A percentile compares a stretch with the other conserved stretches of the same genome.
These are phyloP conservation scores for Ischnus inquisitorius DNA, from an alignment of 2,888 invertebrate genomes.

Conservation along the genomic window DNA sequence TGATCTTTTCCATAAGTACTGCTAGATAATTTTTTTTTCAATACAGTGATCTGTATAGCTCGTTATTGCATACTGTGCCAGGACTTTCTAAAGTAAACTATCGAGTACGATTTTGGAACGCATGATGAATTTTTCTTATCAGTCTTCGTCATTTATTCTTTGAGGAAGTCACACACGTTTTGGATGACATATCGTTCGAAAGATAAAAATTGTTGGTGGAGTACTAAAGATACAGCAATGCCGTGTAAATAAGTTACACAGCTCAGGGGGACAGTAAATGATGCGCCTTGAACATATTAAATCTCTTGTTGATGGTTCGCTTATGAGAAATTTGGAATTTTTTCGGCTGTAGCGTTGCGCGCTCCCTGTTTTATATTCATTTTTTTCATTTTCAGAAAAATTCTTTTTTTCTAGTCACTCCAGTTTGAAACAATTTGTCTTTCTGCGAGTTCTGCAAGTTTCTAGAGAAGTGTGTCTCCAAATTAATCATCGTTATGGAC, in stretches of 20 bases:
- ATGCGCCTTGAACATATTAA: not conserved
- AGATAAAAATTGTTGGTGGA: not conserved
- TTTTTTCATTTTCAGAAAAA: too few relatives aligned
- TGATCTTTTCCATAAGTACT: not conserved
- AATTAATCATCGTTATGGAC: too few relatives aligned
- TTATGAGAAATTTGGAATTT: not conserved
- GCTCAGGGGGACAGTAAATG: not conserved
- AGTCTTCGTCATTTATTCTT: not conserved
- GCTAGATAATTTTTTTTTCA: too few relatives aligned
- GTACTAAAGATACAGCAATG: not conserved
- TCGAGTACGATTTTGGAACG: too few relatives aligned
- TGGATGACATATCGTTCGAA: not conserved
- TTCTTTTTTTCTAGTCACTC: too few relatives aligned
- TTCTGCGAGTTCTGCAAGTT: too few relatives aligned
- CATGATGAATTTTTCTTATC: too few relatives aligned
- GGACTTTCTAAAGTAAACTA: too few relatives aligned
- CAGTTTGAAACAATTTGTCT: too few relatives aligned
- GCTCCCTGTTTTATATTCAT: too few relatives aligned
- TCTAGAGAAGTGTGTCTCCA: too few relatives aligned
- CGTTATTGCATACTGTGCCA: not conserved
- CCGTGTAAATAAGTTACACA: not conserved
- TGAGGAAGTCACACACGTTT: not conserved
- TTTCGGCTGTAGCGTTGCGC: too few relatives aligned
- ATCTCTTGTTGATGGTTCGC: not conserved
- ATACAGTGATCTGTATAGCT: not conserved